Percentiles rank a stretch among this genome's conserved stretches.
These are phyloP conservation scores for Nematolebias whitei DNA, from an alignment of 2,113 vertebrate genomes.

Conservation along the genomic window DNA sequence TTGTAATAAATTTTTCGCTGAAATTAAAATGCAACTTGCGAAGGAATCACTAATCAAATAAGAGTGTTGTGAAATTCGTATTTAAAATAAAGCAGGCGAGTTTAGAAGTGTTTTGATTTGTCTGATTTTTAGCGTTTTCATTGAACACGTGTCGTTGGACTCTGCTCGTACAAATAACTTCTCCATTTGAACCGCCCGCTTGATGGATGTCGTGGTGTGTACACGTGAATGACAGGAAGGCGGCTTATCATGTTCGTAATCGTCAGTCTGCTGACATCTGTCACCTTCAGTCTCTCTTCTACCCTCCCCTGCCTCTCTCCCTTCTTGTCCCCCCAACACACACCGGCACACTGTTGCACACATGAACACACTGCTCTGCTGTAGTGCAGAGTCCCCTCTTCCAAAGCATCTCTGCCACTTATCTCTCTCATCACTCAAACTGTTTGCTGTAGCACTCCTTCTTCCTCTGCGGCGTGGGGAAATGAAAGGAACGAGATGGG, in stretches of 20 bases:
- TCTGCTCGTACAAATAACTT: slow-evolving; percentile 33
- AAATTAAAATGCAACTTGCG: background rate
- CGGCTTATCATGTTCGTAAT: slow-evolving; percentile 65
- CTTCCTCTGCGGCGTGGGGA: slow-evolving; percentile 34
- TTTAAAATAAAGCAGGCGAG: background rate
- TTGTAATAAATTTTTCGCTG: slow-evolving; percentile 8
- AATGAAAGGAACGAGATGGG: slow-evolving; percentile 49
- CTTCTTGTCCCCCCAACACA: slow-evolving; percentile 15
- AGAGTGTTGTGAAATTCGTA: slow-evolving; percentile 38
- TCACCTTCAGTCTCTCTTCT: slow-evolving; percentile 62
- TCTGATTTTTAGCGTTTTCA: slow-evolving; percentile 1
- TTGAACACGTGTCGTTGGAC: slow-evolving; percentile 30
- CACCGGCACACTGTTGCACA: slow-evolving; percentile 22
- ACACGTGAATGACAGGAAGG: slow-evolving; percentile 61
- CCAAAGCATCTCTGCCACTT: slow-evolving; percentile 75
- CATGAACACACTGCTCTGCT: slow-evolving; percentile 38
- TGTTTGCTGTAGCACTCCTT: slow-evolving; percentile 51
- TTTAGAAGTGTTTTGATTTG: slow-evolving; percentile 8
- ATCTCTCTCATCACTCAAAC: slow-evolving; percentile 77
- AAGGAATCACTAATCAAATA: slow-evolving; percentile 9
- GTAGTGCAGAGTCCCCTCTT: slow-evolving; percentile 53
- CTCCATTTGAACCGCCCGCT: slow-evolving; percentile 16
- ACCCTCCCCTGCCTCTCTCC: slow-evolving; percentile 10
- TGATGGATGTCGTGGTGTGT: slow-evolving; percentile 47
- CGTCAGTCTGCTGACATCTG: slow-evolving; percentile 68